These are phyloP conservation scores for Spondyliosoma cantharus DNA, from an alignment of 2,797 vertebrate genomes.

Conservation along the genomic window DNA sequence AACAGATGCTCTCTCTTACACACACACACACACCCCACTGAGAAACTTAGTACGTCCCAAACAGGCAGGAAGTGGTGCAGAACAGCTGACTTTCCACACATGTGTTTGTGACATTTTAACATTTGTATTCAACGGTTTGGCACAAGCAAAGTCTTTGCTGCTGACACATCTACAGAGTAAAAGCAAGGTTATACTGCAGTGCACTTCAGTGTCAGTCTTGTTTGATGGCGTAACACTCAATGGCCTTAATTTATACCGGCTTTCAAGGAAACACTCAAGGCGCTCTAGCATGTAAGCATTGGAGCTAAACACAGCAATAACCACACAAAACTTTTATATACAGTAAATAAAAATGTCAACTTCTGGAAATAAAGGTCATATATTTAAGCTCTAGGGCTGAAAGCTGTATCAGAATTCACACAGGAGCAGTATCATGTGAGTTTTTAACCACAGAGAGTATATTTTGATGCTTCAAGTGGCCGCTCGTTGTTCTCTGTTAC, in stretches of 20 bases:
- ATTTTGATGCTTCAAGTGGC: background rate
- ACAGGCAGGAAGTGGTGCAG: constrained; percentile 28
- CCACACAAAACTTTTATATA: background rate
- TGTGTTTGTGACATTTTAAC: constrained; percentile 40
- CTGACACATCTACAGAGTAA: constrained; percentile 2
- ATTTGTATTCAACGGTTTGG: constrained; percentile 42
- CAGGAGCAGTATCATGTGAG: background rate
- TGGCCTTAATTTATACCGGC: constrained; percentile 3
- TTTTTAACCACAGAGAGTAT: background rate
- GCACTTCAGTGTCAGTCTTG: background rate
- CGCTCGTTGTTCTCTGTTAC: constrained; percentile 5
- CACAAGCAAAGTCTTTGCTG: background rate
- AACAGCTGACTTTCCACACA: constrained; percentile 27
- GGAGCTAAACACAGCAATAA: background rate
- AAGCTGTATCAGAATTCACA: too few species aligned
- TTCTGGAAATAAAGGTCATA: background rate
- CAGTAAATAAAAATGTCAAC: constrained; percentile 25
- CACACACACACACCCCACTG: constrained; percentile 6
- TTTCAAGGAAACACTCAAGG: background rate
- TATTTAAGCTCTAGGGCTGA: background rate
- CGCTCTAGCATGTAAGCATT: background rate
- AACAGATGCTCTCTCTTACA: constrained; percentile 59
- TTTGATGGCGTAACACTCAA: constrained; percentile 11
- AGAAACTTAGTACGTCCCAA: constrained; percentile 30
- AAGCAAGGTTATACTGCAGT: constrained; percentile 4